Percentiles rank a stretch among this genome's conserved stretches.
phyloP scores from a whole-genome alignment of 2,888 invertebrate species.

The Drosophila prostipennis region DNA sequence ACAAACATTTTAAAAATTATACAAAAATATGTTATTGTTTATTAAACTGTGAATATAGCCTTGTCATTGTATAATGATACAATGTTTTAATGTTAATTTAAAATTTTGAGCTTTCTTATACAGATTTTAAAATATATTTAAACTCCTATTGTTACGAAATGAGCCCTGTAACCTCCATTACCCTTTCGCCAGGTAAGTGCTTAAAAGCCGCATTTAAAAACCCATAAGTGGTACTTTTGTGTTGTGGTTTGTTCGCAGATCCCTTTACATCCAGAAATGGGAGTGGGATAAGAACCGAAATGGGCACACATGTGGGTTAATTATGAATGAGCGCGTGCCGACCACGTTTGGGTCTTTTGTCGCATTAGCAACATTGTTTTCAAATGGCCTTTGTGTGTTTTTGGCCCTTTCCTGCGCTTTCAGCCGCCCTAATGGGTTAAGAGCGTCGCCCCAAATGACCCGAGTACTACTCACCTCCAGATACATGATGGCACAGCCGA shows the following conservation, averaged over 20 bases:
- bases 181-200: conserved; percentile 21
- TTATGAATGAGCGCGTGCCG: conserved; percentile 65
- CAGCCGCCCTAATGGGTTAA: conserved; percentile 62
- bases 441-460: conserved; percentile 29
- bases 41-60: no score
- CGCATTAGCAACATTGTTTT: conserved; percentile 60
- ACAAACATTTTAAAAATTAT: no score
- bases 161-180: conserved; percentile 8
- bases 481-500: conserved; percentile 97
- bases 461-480: conserved; percentile 88
- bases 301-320: conserved; percentile 63
- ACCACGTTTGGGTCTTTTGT: conserved; percentile 57
- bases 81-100: no score
- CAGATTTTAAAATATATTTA: no score
- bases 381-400: conserved; percentile 47
- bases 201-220: conserved; percentile 74
- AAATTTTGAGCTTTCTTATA: no score
- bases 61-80: no score
- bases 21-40: no score
- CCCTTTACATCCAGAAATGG: conserved; percentile 18
- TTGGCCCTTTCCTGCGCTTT: not conserved
- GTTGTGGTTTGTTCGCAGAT: conserved; percentile 43
- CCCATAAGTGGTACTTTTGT: conserved; percentile 60
- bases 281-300: conserved; percentile 3
- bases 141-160: not conserved